Base-by-base conservation (phyloP, 2,797 vertebrate genomes). In the Eulemur coronatus region DNA sequence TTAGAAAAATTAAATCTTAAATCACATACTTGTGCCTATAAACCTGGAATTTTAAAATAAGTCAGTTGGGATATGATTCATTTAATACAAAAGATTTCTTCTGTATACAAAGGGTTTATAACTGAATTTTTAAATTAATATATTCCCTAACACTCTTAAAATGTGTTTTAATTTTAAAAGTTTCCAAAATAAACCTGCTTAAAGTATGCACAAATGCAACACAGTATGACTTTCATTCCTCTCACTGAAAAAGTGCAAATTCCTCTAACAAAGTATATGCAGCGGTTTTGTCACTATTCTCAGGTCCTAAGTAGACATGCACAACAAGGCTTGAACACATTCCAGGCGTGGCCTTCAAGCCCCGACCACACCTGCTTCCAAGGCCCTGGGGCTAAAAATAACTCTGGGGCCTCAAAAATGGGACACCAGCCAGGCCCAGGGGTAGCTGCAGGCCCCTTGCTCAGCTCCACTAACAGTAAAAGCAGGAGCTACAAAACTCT, bases 351-450 rank as follows among this genome's bases (percentile, higher is more conserved):
- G 91, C 97, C 98, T 97, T 97, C 92, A 89, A 91, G 94, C 89
- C 72, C 50, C 65, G 82, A 96, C 89, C 97, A 97, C 97, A 97
- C 96, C 97, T 98, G 98, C 95, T 97, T 96, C 97, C 95, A 97
- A 97, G 96, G 95, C 94, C 95, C 89, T 35, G 28, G 24, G 46
- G 96, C 96, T 97, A 95, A 98, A 97, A 98, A 98, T 97, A 97
- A 96, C 89, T 73, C n/a, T 63, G 73, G 79, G 96, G 97, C 95
- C 95, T 97, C 89, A 95, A 91, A 95, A 84, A 84, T 3, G 57
- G 97, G 97, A 84, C 69, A 63, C 24, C 4, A 72, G 97, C 97
- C 94, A 97, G 96, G 73, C 79, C 78, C 8, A 35, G 76, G 91
- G 94, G 79, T 82, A 80, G 59, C 84, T 94, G 48, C 43, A 52